These are phyloP conservation scores for Sceloporus tristichus DNA, from an alignment of 2,113 vertebrate genomes.

Conservation along the genomic window DNA sequence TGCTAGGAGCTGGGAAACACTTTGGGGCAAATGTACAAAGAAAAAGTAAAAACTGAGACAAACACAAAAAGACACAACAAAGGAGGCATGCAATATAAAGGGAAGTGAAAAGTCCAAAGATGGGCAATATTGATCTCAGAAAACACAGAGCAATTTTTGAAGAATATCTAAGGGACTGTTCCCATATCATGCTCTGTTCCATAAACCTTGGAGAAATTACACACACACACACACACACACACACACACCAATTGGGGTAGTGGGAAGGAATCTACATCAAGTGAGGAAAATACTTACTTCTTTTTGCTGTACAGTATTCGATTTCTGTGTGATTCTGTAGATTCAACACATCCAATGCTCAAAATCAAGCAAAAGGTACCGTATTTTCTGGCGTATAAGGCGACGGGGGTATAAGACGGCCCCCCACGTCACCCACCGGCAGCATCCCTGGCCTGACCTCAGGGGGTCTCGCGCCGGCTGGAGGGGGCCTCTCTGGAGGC, in stretches of 20 bases:
- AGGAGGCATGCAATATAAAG: not conserved
- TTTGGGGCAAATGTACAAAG: not conserved
- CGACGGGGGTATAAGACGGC: too few species aligned
- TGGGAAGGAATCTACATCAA: not conserved
- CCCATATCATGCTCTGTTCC: not conserved
- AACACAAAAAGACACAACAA: not conserved
- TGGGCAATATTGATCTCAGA: not conserved
- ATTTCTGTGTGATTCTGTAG: not conserved
- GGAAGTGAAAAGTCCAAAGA: not conserved
- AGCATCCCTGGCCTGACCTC: too few species aligned
- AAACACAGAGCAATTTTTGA: not conserved
- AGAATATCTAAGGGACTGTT: not conserved
- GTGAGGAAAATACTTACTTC: not conserved
- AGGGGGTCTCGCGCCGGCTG: too few species aligned
- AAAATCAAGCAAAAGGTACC: not conserved
- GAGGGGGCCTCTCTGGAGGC: too few species aligned
- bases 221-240: too few species aligned
- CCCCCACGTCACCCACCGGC: too few species aligned
- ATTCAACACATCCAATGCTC: not conserved
- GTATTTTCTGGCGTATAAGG: too few species aligned
- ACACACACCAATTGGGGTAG: too few species aligned
- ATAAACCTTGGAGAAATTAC: not conserved
- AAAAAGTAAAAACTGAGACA: conserved; percentile 3
- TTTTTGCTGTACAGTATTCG: not conserved
- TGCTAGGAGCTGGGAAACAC: conserved; percentile 36